Conservation (phyloP, 2,113 vertebrate genomes). For the Peromyscus leucopus region DNA sequence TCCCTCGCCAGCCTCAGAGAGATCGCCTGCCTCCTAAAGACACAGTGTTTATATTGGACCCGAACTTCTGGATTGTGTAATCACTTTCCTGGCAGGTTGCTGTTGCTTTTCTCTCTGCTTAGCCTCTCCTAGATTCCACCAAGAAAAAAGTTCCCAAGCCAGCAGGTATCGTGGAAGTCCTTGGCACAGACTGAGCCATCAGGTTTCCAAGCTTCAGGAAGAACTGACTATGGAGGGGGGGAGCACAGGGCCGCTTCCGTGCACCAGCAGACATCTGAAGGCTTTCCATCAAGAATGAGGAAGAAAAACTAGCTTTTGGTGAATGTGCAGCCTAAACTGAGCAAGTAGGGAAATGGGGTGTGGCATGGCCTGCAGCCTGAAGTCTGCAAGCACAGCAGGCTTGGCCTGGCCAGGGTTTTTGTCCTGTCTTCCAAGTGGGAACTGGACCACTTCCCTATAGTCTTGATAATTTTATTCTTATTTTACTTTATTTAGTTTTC, state of each 20-base stretch:
- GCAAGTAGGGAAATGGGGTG: background rate
- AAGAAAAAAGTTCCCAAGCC: background rate
- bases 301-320: constrained; percentile 75
- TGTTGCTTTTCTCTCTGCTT: background rate
- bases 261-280: constrained; percentile 70
- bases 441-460: background rate
- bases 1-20: background rate
- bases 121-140: background rate
- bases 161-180: background rate
- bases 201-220: constrained; percentile 51
- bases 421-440: background rate
- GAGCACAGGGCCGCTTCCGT: constrained; percentile 68
- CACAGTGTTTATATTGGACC: constrained; percentile 50
- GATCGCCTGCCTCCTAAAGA: background rate
- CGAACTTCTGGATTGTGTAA: background rate
- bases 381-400: rapidly evolving
- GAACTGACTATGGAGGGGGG: constrained; percentile 29
- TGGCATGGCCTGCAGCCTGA: background rate
- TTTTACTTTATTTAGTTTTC: background rate
- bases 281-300: constrained; percentile 81
- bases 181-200: background rate
- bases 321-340: constrained; percentile 23
- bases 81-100: constrained; percentile 56
- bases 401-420: background rate
- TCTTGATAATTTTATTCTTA: background rate